Evolutionary conservation across 2,797 vertebrate genomes (phyloP), one percentile per base, ranked within the genome.

Genomic region (Nannoperca australis): DNA sequence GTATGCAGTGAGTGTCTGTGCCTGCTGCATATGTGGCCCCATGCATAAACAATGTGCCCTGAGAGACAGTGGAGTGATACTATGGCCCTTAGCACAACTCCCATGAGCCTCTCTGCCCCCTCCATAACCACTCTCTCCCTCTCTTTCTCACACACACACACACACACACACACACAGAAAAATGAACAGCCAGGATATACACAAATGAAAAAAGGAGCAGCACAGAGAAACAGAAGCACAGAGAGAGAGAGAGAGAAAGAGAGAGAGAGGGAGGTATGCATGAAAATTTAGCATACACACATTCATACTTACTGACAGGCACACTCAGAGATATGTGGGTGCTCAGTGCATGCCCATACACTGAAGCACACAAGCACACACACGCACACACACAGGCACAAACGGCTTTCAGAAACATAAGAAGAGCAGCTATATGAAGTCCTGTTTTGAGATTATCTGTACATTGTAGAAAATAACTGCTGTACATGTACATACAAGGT

Each of bases 31-130:
- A 93, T 89, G 91, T 92, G 91, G 91, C 89, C 90, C 91, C 91
- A 93, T 94, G 93, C 92, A 94, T 94, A 93, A 93, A 93, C 93
- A 94, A 93, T 93, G 91, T 92, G 91, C 91, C 93, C 90, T 93
- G 88, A 91, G 90, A 93, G 92, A 91, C 87, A 87, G 87, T 89
- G 79, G 85, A 92, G 85, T 93, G 91, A 93, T 93, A 92, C 93
- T 91, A 91, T 90, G 91, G 91, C 92, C 92, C 91, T 93, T 90
- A 93, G 91, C 92, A 85, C 85, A 92, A 85, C 85, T 93, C 92
- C 93, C 92, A 91, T 88, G 91, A 92, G 92, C 83, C 88, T 88
- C 85, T 85, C 85, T 92, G 88, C 87, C 88, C 89, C 78, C 79
- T 87, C 86, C 78, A 89, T 89, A 84, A 91, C 80, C 82, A 83